These are phyloP conservation scores for Drosophila villosipedis DNA, from an alignment of 2,888 invertebrate species.

Conservation along the genomic window DNA sequence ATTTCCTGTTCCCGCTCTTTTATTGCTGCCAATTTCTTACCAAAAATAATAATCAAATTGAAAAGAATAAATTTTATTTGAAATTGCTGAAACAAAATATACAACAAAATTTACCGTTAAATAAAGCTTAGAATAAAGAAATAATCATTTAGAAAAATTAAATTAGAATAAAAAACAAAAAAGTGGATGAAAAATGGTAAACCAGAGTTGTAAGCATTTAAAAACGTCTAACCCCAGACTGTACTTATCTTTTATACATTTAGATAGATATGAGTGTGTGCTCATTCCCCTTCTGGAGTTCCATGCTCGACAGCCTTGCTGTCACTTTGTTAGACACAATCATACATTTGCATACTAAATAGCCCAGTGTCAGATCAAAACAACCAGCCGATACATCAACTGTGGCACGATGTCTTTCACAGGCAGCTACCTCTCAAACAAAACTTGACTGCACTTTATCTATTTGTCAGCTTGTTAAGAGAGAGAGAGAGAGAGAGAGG, in stretches of 20 bases:
- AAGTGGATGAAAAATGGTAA: not conserved
- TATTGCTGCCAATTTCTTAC: not conserved
- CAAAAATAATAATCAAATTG: conserved; percentile 4
- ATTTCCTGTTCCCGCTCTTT: conserved; percentile 56
- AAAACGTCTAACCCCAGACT: not conserved
- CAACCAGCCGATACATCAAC: conserved; percentile 59
- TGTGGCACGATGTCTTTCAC: conserved; percentile 6
- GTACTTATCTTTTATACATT: conserved; percentile 8
- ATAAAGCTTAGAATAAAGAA: not conserved
- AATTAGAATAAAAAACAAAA: not conserved
- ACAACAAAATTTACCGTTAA: not conserved
- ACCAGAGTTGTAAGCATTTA: not conserved
- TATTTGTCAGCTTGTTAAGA: conserved; percentile 72
- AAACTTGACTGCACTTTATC: conserved; percentile 69
- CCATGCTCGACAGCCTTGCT: conserved; percentile 4
- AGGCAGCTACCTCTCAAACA: conserved; percentile 25
- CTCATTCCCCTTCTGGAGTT: not conserved
- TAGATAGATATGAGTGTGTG: not conserved
- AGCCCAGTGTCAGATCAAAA: conserved; percentile 58
- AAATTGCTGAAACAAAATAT: not conserved
- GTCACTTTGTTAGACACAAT: conserved; percentile 43
- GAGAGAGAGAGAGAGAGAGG: conserved; percentile 12
- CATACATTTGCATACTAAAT: conserved; percentile 64
- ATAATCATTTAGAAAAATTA: not conserved
- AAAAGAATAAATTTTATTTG: not conserved